Evolutionary conservation across 2,113 vertebrate genomes (phyloP), one percentile per base, ranked within the genome.

Genomic region (Nematolebias whitei): DNA sequence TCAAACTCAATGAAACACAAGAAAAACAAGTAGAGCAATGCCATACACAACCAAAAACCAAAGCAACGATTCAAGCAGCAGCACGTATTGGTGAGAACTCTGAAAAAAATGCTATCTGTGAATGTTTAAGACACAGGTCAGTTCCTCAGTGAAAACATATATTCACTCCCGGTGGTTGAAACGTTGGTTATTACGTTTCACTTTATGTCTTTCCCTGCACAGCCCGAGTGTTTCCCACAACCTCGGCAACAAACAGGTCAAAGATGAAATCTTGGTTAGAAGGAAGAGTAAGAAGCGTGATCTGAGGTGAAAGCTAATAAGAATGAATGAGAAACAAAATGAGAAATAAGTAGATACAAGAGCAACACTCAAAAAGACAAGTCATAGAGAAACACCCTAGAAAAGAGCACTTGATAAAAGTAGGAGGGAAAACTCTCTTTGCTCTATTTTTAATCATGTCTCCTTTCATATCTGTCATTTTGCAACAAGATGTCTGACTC

Each of bases 161-260:
- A 68, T 74, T 50, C 76, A 62, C 26, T 24, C 74, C 76, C 71
- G 59, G 13, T 2, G 78, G 82, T 71, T 54, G 56, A 78, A 85
- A 83, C 69, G 71, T 51, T 44, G 78, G 71, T 74, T 84, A 86
- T 84, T 80, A 74, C 68, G 85, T 82, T 76, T 76, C 47, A 45
- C 56, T 51, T 61, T 74, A 64, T 74, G 72, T 75, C 63, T 74
- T 60, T 68, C 26, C 41, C 58, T 64, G 68, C 20, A 13, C 63
- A 26, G 71, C 76, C 84, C 68, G 4, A 24, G 71, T 79, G 69
- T 59, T 69, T 82, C 70, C 67, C 67, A 79, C 57, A 67, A 82
- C 73, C 76, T 84, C 65, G 16, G 53, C 24, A 9, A 50, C 48
- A 60, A 22, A 63, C 44, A 84, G 82, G 74, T 82, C 83, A 74